Conservation (phyloP, 2,797 vertebrate species). For the Channa striata region DNA sequence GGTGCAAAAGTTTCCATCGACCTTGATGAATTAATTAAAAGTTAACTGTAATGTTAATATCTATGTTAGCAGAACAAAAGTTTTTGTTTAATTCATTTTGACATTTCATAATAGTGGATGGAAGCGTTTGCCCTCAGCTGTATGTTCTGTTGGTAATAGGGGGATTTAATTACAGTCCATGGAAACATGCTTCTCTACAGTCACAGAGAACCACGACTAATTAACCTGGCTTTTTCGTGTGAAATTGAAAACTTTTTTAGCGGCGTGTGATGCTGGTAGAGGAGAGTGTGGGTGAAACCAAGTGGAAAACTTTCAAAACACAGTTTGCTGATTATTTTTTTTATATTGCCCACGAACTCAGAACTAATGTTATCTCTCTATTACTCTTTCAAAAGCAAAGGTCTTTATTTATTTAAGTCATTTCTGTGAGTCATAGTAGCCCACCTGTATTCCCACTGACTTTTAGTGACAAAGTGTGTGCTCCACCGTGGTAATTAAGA, state of each 20-base stretch:
- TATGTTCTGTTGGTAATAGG: conserved; percentile 13
- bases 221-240: conserved; percentile 37
- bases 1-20: no score
- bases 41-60: no score
- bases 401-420: not conserved
- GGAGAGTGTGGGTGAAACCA: not conserved
- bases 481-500: not conserved
- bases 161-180: conserved; percentile 29
- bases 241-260: conserved; percentile 11
- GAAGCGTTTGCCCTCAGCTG: not conserved
- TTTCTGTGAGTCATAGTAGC: not conserved
- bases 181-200: conserved; percentile 18
- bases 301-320: conserved; percentile 2
- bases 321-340: not conserved
- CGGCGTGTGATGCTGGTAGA: not conserved
- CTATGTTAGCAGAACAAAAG: no score
- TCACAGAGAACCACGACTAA: conserved; percentile 23
- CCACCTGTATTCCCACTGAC: not conserved
- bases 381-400: not conserved
- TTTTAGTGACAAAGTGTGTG: not conserved
- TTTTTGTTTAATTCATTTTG: no score
- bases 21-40: no score
- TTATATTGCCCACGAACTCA: not conserved
- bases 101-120: no score
- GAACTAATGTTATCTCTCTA: not conserved